Evolutionary conservation across 2,797 vertebrate genomes (phyloP).

Genomic region (Sebastes kiyomatsui): DNA sequence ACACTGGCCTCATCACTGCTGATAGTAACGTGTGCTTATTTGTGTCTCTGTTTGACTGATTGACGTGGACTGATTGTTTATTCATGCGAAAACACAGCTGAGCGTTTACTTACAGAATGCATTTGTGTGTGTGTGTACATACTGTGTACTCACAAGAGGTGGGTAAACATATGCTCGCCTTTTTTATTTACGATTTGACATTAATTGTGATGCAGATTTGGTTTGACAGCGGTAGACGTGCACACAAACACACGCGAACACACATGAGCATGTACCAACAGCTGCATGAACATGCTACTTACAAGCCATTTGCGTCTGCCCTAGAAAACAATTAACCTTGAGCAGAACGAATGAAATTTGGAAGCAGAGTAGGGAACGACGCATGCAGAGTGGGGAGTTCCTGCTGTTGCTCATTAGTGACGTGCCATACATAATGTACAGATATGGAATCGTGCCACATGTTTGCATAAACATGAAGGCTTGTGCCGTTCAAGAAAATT

Average conservation of each 20-base stretch:
- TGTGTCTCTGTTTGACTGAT: slow-evolving; percentile 12
- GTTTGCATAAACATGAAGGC: slow-evolving; percentile 45
- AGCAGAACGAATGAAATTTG: slow-evolving; percentile 53
- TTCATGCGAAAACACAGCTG: slow-evolving; percentile 28
- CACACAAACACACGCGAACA: not conserved
- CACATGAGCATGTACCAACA: slow-evolving; percentile 34
- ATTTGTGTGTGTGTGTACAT: slow-evolving; percentile 4
- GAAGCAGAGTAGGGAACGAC: slow-evolving; percentile 2
- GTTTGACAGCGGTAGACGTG: slow-evolving; percentile 17
- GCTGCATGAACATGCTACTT: slow-evolving; percentile 54
- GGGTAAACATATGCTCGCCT: slow-evolving; percentile 34
- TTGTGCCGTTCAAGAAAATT: slow-evolving; percentile 22
- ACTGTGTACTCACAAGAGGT: slow-evolving; percentile 14
- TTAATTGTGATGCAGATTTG: slow-evolving; percentile 62
- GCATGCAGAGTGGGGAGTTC: slow-evolving; percentile 27
- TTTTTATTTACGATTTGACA: slow-evolving; percentile 48
- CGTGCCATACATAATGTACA: slow-evolving; percentile 8
- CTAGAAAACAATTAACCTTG: slow-evolving; percentile 70
- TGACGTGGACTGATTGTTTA: slow-evolving; percentile 30
- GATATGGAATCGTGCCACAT: slow-evolving; percentile 38
- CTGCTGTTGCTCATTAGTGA: slow-evolving; percentile 61
- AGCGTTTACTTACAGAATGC: not conserved
- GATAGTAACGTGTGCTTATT: not conserved
- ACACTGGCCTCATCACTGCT: not conserved
- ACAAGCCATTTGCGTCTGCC: slow-evolving; percentile 50